Evolutionary conservation across 2,113 vertebrate species (phyloP).

Genomic region (Xiphophorus couchianus): DNA sequence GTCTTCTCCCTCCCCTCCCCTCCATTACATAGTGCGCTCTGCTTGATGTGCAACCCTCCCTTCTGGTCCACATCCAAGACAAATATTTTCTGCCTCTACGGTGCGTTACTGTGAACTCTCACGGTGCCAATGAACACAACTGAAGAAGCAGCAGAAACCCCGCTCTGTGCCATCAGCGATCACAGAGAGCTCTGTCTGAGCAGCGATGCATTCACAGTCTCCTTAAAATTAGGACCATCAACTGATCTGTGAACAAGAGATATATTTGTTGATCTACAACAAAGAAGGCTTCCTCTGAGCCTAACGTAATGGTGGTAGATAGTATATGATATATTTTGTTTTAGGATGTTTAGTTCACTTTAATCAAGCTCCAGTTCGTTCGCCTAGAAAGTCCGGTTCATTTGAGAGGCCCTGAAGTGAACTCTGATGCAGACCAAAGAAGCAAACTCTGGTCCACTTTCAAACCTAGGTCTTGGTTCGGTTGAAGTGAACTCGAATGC

Average conservation of each 20-base stretch:
- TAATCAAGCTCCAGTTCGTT: too few relatives aligned
- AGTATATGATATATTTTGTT: constrained; percentile 10
- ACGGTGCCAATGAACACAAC: constrained; percentile 60
- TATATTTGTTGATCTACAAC: constrained; percentile 32
- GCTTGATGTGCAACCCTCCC: constrained; percentile 41
- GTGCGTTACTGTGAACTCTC: constrained; percentile 34
- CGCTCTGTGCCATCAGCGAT: constrained; percentile 43
- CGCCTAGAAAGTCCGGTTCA: too few relatives aligned
- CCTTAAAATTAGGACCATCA: constrained; percentile 13
- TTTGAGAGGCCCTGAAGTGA: too few relatives aligned
- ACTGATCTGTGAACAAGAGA: constrained; percentile 34
- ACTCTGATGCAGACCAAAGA: too few relatives aligned
- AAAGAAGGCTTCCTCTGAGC: constrained; percentile 7
- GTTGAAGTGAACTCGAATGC: too few relatives aligned
- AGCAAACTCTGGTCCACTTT: too few relatives aligned
- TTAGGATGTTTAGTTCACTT: not conserved
- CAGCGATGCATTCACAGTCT: constrained; percentile 3
- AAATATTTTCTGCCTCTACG: constrained; percentile 52
- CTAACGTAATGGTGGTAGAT: constrained; percentile 5
- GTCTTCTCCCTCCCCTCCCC: constrained; percentile 21
- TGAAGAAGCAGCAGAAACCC: constrained; percentile 40
- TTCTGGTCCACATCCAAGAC: constrained; percentile 60
- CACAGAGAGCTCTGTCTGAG: constrained; percentile 14
- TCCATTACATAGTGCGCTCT: constrained; percentile 45
- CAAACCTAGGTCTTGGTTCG: too few relatives aligned